Evolutionary conservation across 2,113 vertebrate species (phyloP).

Genomic region (Pelecanoides urinatrix): DNA sequence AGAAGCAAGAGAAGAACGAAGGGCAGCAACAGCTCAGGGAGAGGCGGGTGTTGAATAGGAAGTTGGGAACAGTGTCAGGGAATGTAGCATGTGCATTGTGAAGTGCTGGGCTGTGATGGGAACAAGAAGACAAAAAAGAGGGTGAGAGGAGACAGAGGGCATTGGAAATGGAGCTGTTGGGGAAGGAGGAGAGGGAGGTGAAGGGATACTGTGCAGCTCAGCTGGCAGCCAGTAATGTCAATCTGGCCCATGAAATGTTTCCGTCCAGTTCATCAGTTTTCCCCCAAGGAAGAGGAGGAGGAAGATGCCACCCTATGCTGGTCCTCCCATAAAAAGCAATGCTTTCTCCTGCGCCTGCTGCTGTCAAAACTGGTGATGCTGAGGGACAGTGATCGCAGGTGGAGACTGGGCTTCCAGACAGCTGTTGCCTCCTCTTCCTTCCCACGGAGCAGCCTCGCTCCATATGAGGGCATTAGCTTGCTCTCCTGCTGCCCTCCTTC

Average conservation of each 20-base stretch:
- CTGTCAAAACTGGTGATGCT: neutral
- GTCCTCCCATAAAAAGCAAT: neutral
- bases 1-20: neutral
- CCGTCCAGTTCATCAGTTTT: neutral
- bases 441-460: neutral
- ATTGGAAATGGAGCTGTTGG: neutral
- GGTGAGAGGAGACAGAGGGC: neutral
- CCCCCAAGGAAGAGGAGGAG: neutral
- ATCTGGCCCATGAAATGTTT: neutral
- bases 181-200: neutral
- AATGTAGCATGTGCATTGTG: fast-evolving
- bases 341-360: neutral
- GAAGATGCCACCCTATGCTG: neutral
- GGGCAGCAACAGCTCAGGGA: neutral
- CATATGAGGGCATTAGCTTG: fast-evolving
- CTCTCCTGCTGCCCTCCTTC: neutral
- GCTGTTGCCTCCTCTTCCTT: neutral
- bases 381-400: neutral
- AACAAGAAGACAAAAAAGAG: neutral
- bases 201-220: neutral
- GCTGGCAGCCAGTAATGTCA: neutral
- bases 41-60: neutral
- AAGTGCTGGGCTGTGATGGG: neutral
- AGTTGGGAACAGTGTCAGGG: neutral
- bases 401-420: neutral